A percentile compares a stretch with the other conserved stretches of the same genome.
These are phyloP conservation scores for Meteorus colon DNA, from an alignment of 2,888 invertebrate genomes.

Conservation along the genomic window DNA sequence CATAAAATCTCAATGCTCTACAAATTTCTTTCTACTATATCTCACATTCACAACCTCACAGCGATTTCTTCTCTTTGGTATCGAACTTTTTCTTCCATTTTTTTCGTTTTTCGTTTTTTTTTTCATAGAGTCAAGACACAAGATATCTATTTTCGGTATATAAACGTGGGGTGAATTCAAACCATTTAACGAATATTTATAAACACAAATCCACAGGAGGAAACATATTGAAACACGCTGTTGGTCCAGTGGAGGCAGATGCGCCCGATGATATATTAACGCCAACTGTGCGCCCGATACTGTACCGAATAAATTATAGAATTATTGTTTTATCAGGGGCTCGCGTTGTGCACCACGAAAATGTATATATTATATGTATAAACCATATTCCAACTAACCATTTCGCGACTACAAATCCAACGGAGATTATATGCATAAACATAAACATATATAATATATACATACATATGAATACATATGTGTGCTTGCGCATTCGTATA, in stretches of 20 bases:
- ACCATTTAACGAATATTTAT: slow-evolving; percentile 34
- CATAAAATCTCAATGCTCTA: no score
- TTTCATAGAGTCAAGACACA: background rate
- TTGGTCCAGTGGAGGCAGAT: slow-evolving; percentile 68
- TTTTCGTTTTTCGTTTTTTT: background rate
- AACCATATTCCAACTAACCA: slow-evolving; percentile 31
- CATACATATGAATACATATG: background rate
- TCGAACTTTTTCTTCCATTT: no score
- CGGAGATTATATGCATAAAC: slow-evolving; percentile 19
- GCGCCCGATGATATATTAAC: slow-evolving; percentile 73
- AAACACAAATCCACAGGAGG: slow-evolving; percentile 26
- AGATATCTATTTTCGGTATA: background rate
- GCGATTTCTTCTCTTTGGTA: no score
- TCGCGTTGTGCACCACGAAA: slow-evolving; percentile 36
- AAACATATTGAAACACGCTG: slow-evolving; percentile 72
- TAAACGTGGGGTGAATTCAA: background rate
- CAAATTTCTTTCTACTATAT: no score
- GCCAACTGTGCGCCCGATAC: slow-evolving; percentile 71
- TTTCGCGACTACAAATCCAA: slow-evolving; percentile 29
- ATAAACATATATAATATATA: slow-evolving; percentile 11
- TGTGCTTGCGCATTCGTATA: background rate
- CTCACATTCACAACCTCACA: no score
- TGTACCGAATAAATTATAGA: slow-evolving; percentile 71
- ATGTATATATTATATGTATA: slow-evolving; percentile 32
- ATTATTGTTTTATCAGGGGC: slow-evolving; percentile 70